A percentile compares a stretch with the other conserved stretches of the same genome.
These are phyloP conservation scores for Epinephelus malabaricus DNA, from an alignment of 2,797 vertebrate species.

Conservation along the genomic window DNA sequence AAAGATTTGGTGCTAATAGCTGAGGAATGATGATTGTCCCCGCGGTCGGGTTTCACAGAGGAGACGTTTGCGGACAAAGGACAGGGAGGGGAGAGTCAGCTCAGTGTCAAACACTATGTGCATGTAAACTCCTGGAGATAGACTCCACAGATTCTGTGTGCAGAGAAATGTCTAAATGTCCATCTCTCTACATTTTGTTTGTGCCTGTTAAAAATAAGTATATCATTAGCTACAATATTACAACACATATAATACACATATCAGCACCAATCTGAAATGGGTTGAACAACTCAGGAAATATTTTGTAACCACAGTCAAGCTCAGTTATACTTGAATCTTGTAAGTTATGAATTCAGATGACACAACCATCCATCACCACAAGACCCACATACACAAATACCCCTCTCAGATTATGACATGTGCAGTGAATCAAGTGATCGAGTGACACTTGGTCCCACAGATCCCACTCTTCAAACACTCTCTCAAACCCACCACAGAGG, in stretches of 20 bases:
- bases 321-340: conserved; percentile 37
- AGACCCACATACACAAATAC: conserved; percentile 43
- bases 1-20: conserved; percentile 79
- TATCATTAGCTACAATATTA: background rate
- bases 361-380: conserved; percentile 36
- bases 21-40: conserved; percentile 78
- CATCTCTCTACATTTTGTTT: background rate
- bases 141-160: background rate
- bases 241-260: background rate
- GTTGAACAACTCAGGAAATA: conserved; percentile 15
- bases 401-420: conserved; percentile 38
- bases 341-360: conserved; percentile 52
- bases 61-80: conserved; percentile 68
- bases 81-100: conserved; percentile 42
- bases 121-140: conserved; percentile 5
- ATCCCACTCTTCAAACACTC: conserved; percentile 33
- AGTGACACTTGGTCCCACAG: conserved; percentile 42
- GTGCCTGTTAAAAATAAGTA: background rate
- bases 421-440: conserved; percentile 47
- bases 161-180: background rate
- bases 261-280: background rate
- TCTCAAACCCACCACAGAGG: conserved; percentile 42
- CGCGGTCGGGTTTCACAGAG: conserved; percentile 68
- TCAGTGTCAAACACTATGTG: conserved; percentile 43
- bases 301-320: conserved; percentile 32